Percentiles rank a stretch among this genome's conserved stretches.
These are phyloP conservation scores for Onchidella celtica DNA, from an alignment of 2,888 invertebrate species.

Conservation along the genomic window DNA sequence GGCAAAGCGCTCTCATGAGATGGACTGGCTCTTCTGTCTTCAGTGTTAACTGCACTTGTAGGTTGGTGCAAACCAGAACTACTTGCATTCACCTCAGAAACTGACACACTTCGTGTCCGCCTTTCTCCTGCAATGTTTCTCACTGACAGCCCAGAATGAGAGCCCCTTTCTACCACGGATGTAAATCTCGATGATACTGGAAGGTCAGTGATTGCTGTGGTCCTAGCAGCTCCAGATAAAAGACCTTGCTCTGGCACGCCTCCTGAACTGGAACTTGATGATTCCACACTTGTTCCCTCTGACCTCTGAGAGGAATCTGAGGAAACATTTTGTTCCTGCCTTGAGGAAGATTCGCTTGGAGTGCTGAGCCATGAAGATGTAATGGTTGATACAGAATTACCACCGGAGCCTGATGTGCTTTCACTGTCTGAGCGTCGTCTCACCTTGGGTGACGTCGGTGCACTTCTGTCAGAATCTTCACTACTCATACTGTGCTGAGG, in stretches of 20 bases:
- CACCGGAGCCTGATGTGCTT: not conserved
- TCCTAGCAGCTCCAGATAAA: conserved; percentile 24
- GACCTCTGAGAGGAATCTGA: conserved; percentile 3
- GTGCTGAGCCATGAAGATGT: conserved; percentile 21
- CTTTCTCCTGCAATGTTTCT: not conserved
- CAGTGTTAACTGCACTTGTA: not conserved
- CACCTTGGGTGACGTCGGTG: conserved; percentile 29
- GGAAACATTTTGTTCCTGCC: not conserved
- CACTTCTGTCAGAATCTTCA: not conserved
- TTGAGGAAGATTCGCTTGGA: not conserved
- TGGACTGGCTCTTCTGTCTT: not conserved
- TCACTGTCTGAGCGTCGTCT: not conserved
- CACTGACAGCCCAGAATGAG: not conserved
- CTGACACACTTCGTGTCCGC: not conserved
- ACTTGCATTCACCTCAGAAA: not conserved
- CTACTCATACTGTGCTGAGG: too few species aligned
- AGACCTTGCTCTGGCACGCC: not conserved
- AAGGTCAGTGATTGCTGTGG: conserved; percentile 34
- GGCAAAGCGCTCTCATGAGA: not conserved
- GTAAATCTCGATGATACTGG: conserved; percentile 8
- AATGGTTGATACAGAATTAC: not conserved
- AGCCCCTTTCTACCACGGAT: conserved; percentile 8
- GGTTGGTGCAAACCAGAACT: not conserved
- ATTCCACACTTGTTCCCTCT: not conserved
- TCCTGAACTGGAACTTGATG: not conserved